phyloP scores from a whole-genome alignment of 1,140 invertebrate species.

The Listronotus oregonensis region DNA sequence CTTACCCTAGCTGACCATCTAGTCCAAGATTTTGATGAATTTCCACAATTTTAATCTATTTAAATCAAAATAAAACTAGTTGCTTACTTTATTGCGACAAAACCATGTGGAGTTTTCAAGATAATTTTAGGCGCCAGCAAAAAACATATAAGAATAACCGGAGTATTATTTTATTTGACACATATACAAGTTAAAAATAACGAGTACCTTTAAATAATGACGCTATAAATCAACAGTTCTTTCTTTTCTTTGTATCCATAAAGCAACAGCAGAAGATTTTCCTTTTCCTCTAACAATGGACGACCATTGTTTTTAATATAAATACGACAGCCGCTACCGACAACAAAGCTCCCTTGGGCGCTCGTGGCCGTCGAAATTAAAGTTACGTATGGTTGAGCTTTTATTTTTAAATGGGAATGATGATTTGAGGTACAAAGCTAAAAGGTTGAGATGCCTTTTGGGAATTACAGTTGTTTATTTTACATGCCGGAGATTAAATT shows the following conservation, averaged over 20 bases:
- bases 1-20: too few relatives aligned
- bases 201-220: too few relatives aligned
- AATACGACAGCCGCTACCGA: constrained; percentile 8
- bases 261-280: neutral
- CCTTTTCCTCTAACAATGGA: neutral
- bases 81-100: too few relatives aligned
- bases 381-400: constrained; percentile 15
- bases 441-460: constrained; percentile 19
- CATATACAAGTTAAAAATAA: too few relatives aligned
- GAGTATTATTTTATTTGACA: too few relatives aligned
- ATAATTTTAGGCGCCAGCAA: too few relatives aligned
- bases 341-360: constrained; percentile 7
- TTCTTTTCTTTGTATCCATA: neutral
- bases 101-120: too few relatives aligned
- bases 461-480: constrained; percentile 19
- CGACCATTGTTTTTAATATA: constrained; percentile 12
- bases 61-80: too few relatives aligned
- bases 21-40: too few relatives aligned
- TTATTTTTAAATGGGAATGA: constrained; percentile 19
- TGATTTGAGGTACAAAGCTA: constrained; percentile 9
- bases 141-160: too few relatives aligned
- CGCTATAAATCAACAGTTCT: too few relatives aligned
- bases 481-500: neutral
- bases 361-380: constrained; percentile 8
- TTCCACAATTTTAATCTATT: too few relatives aligned